Base-by-base conservation (phyloP, 2,888 invertebrate species). In the Diogma glabrata region DNA sequence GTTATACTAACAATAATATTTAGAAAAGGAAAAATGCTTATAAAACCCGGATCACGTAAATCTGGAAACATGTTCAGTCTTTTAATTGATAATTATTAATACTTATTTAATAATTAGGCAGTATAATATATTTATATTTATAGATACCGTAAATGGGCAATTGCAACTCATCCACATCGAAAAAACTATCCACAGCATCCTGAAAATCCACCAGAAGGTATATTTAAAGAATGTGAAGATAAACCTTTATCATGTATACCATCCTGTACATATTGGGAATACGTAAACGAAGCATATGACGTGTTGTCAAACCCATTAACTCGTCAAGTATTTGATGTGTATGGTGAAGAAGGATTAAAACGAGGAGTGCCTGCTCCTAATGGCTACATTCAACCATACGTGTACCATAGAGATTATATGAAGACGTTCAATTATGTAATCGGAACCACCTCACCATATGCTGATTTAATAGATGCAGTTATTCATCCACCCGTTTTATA, bases 291-390 rank as follows among this genome's bases (percentile, higher is more conserved):
- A 72, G 87, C 89, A 0, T 90, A 82, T 64, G 88, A 89, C 60
- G 82, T 88, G 8, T 71, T 90, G 22, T 76, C 79, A 2, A 73
- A 84, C 65, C 77, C 82, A 38, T 69, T 79, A 54, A 71, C 70
- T 54, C 74, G 86, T 52, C 83, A 88, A 12, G 79, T 91, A 14
- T 94, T 85, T 70, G 91, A 93, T 68, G 87, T 88, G 61, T 92
- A 85, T 67, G 93, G 93, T 0, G 91, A 91, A 67, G 84, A 85
- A 60, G 91, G 90, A 0, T 72, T 93, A 43, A 89, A 89, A 65
- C 77, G 76, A 60, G 90, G 91, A 0, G 79, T 90, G 0, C 82
- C 84, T 4, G 77, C 82, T 3, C 82, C 82, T 1, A 75, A 74
- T 53, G 76, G 75, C 6, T 85, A 77, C 64, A 79, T 84, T 57